Percentiles rank a stretch among this genome's conserved stretches.
Evolutionary conservation across 1,140 invertebrate genomes (phyloP).

Genomic region (Pseudomyrmex flavicornis): DNA sequence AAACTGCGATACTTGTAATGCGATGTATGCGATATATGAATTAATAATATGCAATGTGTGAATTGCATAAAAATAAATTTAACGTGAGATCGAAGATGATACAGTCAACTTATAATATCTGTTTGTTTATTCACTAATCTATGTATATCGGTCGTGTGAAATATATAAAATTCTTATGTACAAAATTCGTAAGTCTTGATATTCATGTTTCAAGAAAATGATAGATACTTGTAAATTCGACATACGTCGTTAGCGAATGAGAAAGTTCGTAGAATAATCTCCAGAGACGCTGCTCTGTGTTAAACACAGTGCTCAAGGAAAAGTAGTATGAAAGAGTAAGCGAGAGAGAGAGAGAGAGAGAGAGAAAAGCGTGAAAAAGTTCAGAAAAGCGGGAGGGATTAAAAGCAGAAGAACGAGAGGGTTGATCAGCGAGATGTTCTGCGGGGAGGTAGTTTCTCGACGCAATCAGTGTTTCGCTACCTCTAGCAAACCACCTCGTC

Average conservation of each 20-base stretch:
- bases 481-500: conserved; percentile 5
- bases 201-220: too few relatives aligned
- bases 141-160: too few relatives aligned
- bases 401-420: conserved; percentile 18
- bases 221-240: too few relatives aligned
- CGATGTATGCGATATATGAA: too few relatives aligned
- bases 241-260: conserved; percentile 33
- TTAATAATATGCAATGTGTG: too few relatives aligned
- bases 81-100: too few relatives aligned
- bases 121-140: too few relatives aligned
- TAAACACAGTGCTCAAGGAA: background rate
- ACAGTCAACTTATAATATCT: too few relatives aligned
- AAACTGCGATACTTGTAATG: too few relatives aligned
- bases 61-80: too few relatives aligned
- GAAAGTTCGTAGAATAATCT: conserved; percentile 29
- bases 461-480: conserved; percentile 47
- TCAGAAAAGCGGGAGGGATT: background rate
- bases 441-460: conserved; percentile 47
- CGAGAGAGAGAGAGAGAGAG: background rate
- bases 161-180: too few relatives aligned
- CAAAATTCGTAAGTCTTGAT: too few relatives aligned
- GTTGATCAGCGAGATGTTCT: conserved; percentile 53
- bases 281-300: conserved; percentile 6
- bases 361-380: background rate
- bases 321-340: background rate